Evolutionary conservation across 2,113 vertebrate species (phyloP).

Genomic region (Grammomys surdaster): DNA sequence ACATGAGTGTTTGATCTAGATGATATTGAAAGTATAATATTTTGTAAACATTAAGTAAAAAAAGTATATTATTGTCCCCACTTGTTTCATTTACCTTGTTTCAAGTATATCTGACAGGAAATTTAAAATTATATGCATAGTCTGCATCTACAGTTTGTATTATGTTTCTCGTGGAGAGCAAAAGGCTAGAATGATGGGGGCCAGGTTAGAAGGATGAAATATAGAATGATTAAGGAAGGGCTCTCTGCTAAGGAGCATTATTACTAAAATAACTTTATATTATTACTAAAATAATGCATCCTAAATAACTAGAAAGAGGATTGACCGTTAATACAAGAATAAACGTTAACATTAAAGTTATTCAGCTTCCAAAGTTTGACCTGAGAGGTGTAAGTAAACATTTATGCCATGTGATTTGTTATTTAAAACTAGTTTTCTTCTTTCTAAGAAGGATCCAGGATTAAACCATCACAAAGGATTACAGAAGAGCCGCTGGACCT

Average conservation of each 20-base stretch:
- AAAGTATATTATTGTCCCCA: background rate
- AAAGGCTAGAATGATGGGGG: background rate
- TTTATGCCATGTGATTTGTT: background rate
- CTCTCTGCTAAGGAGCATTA: background rate
- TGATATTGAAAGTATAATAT: background rate
- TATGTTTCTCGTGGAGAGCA: background rate
- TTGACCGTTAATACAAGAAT: background rate
- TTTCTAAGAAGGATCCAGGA: background rate
- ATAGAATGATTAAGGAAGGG: background rate
- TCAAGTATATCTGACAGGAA: background rate
- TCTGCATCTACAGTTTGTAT: background rate
- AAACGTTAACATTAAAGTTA: background rate
- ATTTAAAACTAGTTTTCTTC: conserved; percentile 1
- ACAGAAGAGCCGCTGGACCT: background rate
- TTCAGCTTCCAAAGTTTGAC: background rate
- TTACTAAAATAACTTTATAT: background rate
- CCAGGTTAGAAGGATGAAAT: too few relatives aligned
- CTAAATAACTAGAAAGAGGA: background rate
- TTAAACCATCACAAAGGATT: background rate
- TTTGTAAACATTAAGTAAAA: background rate
- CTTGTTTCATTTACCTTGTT: background rate
- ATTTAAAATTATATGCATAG: background rate
- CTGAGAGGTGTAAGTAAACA: background rate
- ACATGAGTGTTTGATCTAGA: background rate
- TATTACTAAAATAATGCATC: background rate